Base-by-base conservation (phyloP, 2,888 invertebrate genomes). In the Chaitophorus viminalis region DNA sequence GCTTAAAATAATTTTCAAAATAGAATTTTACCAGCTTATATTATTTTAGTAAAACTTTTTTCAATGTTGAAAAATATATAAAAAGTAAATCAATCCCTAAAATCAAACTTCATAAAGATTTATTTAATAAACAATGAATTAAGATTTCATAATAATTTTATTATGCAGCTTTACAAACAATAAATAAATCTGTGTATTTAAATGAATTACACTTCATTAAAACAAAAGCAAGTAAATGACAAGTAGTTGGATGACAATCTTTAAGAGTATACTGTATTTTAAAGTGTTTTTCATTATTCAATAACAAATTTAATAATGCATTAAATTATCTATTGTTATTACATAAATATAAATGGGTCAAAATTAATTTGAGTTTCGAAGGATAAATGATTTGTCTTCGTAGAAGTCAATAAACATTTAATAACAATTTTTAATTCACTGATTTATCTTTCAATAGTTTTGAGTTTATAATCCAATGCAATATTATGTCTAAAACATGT, bases 401-500 rank as follows among this genome's bases (percentile, higher is more conserved):
- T 36, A 68, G 76, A 85, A 78, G 60, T 85, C 46, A 46, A 39
- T 65, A 31, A n/a, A 52, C 14, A 39, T 65, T 39, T 14, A 1
- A n/a, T 65, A 65, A 75, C 39, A 46, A 29, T 76, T 75, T 3
- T 9, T 31, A 36, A 86, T 79, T 72, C 72, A 54, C 65, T 77
- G 29, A 5, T 36, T 52, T 54, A n/a, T 70, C 31, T n/a, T 85
- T 21, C 4, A 65, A 6, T 33, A 21, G 5, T 33, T 54, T 78
- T 54, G 29, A n/a, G 18, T 54, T 36, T 25, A 11, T 52, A 46
- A 36, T 52, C 36, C 21, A 54, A 72, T 74, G 72, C 3, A 72
- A 78, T 79, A 36, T n/a, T 52, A 9, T 60, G 31, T 75, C 52
- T 79, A 87, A 87, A 87, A 87, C 86, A 87, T 81, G 79, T 87